phyloP scores from a whole-genome alignment of 2,797 vertebrate species.

The Bovichtus diacanthus region DNA sequence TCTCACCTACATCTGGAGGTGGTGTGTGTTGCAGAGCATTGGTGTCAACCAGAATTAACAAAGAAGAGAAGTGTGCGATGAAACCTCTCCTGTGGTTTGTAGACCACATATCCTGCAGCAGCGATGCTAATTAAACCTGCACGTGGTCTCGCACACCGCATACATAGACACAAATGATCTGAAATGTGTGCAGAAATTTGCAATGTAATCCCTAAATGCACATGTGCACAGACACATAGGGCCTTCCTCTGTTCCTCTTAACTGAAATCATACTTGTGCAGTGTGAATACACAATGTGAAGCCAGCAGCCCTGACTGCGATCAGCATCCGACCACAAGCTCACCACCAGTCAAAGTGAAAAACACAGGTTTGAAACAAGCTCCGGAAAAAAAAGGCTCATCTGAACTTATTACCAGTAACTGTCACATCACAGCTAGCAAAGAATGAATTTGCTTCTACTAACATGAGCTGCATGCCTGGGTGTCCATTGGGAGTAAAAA shows the following conservation, averaged over 20 bases:
- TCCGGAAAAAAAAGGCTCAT: conserved; percentile 2
- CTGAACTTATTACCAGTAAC: conserved; percentile 53
- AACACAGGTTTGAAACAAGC: conserved; percentile 76
- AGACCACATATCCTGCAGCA: conserved; percentile 80
- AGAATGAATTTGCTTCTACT: background rate
- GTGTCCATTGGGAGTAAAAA: too few relatives aligned
- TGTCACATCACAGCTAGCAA: conserved; percentile 47
- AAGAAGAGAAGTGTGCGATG: conserved; percentile 24
- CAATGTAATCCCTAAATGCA: conserved; percentile 27
- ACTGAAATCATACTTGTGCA: conserved; percentile 53
- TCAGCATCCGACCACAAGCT: conserved; percentile 60
- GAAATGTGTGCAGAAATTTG: conserved; percentile 30
- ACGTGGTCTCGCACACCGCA: conserved; percentile 32
- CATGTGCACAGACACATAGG: background rate
- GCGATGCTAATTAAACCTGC: conserved; percentile 50
- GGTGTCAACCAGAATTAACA: conserved; percentile 43
- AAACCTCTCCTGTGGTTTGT: conserved; percentile 74
- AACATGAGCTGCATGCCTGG: background rate
- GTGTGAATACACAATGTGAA: conserved; percentile 56
- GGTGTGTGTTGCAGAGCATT: conserved; percentile 15
- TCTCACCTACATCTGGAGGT: background rate
- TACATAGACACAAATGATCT: conserved; percentile 33
- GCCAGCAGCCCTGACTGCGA: background rate
- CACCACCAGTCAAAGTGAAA: conserved; percentile 79
- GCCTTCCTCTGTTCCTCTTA: conserved; percentile 17